Evolutionary conservation across 2,888 invertebrate genomes (phyloP).

Genomic region (Clitarchus hookeri): DNA sequence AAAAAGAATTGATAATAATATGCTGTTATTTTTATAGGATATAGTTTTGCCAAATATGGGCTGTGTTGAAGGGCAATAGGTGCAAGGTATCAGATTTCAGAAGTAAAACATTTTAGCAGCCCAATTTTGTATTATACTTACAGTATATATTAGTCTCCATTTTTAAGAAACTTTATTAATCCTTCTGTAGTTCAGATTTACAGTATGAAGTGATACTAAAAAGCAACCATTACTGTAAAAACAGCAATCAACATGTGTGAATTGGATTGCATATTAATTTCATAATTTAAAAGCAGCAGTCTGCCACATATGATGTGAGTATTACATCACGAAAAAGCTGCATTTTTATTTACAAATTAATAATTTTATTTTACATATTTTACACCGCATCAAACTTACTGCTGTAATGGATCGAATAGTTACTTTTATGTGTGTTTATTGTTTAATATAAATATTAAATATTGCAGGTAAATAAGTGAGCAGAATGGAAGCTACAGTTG

Average conservation of each 20-base stretch:
- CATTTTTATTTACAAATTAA: background rate
- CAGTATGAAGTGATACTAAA: background rate
- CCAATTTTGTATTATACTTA: background rate
- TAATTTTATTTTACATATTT: background rate
- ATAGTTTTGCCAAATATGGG: constrained; percentile 44
- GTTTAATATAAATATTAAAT: background rate
- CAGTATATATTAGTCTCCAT: background rate
- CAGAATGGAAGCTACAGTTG: background rate
- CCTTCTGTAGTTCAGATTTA: background rate
- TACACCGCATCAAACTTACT: background rate
- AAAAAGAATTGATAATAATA: constrained; percentile 31
- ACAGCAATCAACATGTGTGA: background rate
- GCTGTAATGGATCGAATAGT: background rate
- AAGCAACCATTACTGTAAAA: background rate
- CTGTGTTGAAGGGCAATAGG: constrained; percentile 42
- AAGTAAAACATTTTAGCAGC: constrained; percentile 5
- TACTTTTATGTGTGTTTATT: background rate
- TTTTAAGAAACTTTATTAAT: background rate
- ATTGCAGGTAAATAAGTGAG: background rate
- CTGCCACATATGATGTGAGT: background rate
- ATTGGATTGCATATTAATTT: background rate
- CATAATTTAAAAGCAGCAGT: background rate
- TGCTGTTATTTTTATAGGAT: constrained; percentile 45
- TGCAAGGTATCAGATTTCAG: background rate
- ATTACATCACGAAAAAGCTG: background rate